A percentile compares a stretch with the other conserved stretches of the same genome.
Evolutionary conservation across 2,888 invertebrate genomes (phyloP).

Genomic region (Gymnosoma rotundatum): DNA sequence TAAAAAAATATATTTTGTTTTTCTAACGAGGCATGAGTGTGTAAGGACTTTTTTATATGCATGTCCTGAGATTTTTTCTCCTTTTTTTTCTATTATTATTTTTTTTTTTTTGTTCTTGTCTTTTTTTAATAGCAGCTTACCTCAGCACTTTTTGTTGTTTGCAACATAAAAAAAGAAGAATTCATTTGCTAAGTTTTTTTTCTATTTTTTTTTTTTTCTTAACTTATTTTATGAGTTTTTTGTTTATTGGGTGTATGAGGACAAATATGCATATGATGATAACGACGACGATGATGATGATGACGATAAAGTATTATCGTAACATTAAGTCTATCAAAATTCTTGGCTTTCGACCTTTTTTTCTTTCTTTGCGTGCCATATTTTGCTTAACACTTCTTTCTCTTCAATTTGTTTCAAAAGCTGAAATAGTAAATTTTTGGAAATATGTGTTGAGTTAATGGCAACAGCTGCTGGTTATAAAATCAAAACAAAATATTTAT

Average conservation of each 20-base stretch:
- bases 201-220: conserved; percentile 15
- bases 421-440: conserved; percentile 22
- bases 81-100: conserved; percentile 15
- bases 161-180: conserved; percentile 21
- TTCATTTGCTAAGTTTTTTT: conserved; percentile 66
- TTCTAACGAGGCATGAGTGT: neutral
- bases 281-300: neutral
- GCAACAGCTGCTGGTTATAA: conserved; percentile 67
- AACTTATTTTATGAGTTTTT: conserved; percentile 65
- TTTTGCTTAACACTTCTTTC: conserved; percentile 45
- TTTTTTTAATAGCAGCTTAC: conserved; percentile 73
- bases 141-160: conserved; percentile 75
- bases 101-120: neutral
- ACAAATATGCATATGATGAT: conserved; percentile 36
- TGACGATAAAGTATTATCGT: conserved; percentile 74
- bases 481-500: conserved; percentile 72
- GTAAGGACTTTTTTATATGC: conserved; percentile 23
- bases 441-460: conserved; percentile 35
- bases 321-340: conserved; percentile 74
- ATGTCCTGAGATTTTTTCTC: conserved; percentile 53
- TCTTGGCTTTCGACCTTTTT: conserved; percentile 65
- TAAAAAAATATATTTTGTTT: conserved; percentile 21
- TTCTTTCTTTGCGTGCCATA: neutral
- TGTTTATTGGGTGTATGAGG: conserved; percentile 22
- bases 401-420: conserved; percentile 8